Base-by-base conservation (phyloP, 2,113 vertebrate genomes). In the Apteryx owenii region DNA sequence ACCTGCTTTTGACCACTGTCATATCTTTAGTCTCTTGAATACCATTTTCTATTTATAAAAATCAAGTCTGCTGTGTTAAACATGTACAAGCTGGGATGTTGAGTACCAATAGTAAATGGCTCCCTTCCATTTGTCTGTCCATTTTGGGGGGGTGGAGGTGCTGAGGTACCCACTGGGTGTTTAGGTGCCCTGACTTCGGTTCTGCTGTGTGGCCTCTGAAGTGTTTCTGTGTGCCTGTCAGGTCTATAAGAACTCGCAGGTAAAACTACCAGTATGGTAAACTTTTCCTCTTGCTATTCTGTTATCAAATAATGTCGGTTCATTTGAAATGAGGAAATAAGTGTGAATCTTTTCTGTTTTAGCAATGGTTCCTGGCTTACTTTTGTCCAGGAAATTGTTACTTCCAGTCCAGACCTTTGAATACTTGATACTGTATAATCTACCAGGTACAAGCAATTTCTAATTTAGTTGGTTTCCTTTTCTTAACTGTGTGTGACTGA, bases 401-500 rank as follows among this genome's bases (percentile, higher is more conserved):
- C 44, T 96, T 83, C 25, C 53, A 79, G 53, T 53, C 66, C 40
- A 64, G 75, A 51, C 13, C 12, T 53, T 17, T 29, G 58, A 82
- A 16, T 93, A 64, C 76, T 92, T 86, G 85, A 19, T 94, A 85
- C 54, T 65, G 33, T 76, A 31, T 31, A 44, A 12, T 48, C 38
- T 88, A 19, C 65, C 83, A 81, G 69, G 44, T 94, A 90, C 78
- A 82, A 60, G 53, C 1, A 2, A 29, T 85, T 90, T 84, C 8
- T 3, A 40, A 72, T 9, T 65, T 28, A 0, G 8, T 84, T 92
- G 93, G 50, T 85, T 86, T 96, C 50, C 16, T 92, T 77, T 61
- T 70, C 65, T 87, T 89, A 89, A 70, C n/a, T 86, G 33, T 42
- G 61, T 94, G 65, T 90, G 68, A 93, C 60, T 85, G 88, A 95